Base-by-base conservation (phyloP, 2,797 vertebrate species). In the Botia kubotai region DNA sequence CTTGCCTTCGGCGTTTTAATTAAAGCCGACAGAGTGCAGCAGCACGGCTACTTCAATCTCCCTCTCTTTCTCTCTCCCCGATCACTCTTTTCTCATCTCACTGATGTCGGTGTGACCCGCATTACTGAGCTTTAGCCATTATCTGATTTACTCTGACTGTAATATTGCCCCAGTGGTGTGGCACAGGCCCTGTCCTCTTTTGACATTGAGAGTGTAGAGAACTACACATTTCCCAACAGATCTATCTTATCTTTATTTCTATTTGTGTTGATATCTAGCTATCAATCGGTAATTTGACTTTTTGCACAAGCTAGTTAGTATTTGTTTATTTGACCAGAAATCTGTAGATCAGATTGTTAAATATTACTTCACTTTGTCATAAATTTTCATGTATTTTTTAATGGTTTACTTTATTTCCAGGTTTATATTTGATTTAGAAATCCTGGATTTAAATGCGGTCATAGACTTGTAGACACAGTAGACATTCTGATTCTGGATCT, bases 61-160 rank as follows among this genome's bases (percentile, higher is more conserved):
- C 53, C 52, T 73, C 48, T 36, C 26, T 48, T 63, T 75, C 67
- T 69, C 19, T 62, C 53, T 63, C 53, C 55, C 58, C 13, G 33
- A 66, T 65, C 68, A 58, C 48, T 69, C 84, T 76, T 50, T 71
- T 57, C 72, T 60, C 66, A 50, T 79, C 71, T 74, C 13, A 0
- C 50, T 67, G 62, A 73, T 74, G 81, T 73, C 55, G 29, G 21
- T 16, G 46, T 65, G 75, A 43, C 58, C 63, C 11, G 19, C 70
- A 62, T 81, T 80, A 39, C 77, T 29, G 5, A 62, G 57, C 39
- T 76, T 66, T 80, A 36, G 39, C 53, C 26, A 23, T 82, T 82
- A 77, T 82, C 81, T 73, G 70, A 83, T 79, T 70, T 79, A 33
- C 81, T 69, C 63, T 68, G 72, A 76, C 71, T 75, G 75, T 83